Evolutionary conservation across 2,888 invertebrate genomes (phyloP).

Genomic region (Stenoptilia bipunctidactyla): DNA sequence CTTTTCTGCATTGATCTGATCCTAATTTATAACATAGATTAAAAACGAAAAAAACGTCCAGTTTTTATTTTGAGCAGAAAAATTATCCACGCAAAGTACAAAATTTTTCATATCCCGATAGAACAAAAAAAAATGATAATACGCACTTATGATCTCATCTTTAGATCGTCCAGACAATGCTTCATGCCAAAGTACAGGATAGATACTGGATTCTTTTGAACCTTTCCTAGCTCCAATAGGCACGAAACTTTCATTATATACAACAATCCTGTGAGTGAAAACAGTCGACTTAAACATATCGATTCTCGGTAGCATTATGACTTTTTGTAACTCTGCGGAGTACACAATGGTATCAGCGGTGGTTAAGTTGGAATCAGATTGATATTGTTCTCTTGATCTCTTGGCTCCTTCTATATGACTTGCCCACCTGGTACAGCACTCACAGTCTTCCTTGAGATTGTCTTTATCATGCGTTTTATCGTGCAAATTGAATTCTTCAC

Average conservation of each 20-base stretch:
- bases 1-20: constrained; percentile 16
- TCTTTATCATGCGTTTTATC: neutral
- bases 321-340: constrained; percentile 15
- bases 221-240: constrained; percentile 1
- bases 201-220: no score
- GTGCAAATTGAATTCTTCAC: neutral
- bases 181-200: neutral
- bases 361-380: no score
- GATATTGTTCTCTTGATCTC: no score
- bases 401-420: no score
- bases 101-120: constrained; percentile 6
- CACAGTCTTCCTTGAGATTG: neutral
- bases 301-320: constrained; percentile 22
- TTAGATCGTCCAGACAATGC: constrained; percentile 7
- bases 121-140: constrained; percentile 7
- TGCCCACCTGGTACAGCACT: no score
- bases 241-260: constrained; percentile 10
- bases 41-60: neutral
- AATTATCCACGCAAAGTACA: constrained; percentile 9
- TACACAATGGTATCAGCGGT: constrained; percentile 5
- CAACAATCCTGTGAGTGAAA: constrained; percentile 15
- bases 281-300: constrained; percentile 18
- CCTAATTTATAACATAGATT: constrained; percentile 11
- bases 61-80: constrained; percentile 4
- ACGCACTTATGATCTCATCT: no score